Percentiles rank a stretch among this genome's conserved stretches.
Evolutionary conservation across 2,888 invertebrate species (phyloP).

Genomic region (Congeria kusceri): DNA sequence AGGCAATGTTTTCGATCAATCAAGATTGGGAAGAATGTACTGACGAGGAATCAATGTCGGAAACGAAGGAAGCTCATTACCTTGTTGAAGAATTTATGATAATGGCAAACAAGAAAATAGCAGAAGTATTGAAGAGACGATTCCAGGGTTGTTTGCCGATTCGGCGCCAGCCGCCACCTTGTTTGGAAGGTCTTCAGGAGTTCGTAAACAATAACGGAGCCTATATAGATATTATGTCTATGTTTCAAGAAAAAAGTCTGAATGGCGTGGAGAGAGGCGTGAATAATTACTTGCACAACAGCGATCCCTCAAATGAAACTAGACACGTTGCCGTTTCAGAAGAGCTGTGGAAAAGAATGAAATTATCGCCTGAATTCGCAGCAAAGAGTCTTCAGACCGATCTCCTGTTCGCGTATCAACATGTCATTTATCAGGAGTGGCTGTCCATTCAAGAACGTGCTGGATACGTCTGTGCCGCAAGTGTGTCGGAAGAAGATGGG

Average conservation of each 20-base stretch:
- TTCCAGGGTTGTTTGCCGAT: constrained; percentile 59
- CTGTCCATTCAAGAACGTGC: constrained; percentile 61
- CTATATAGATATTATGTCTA: constrained; percentile 49
- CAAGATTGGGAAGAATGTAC: constrained; percentile 44
- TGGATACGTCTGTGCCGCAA: constrained; percentile 56
- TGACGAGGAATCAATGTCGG: constrained; percentile 23
- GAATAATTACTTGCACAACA: not conserved
- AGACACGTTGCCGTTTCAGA: constrained; percentile 42
- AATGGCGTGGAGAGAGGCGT: not conserved
- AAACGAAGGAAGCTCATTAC: constrained; percentile 59
- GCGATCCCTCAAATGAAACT: not conserved
- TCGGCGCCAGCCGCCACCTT: constrained; percentile 62
- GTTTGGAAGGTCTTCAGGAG: constrained; percentile 43
- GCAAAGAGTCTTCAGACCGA: constrained; percentile 52
- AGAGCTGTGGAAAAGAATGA: constrained; percentile 51
- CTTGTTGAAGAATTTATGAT: constrained; percentile 70
- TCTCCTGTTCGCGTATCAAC: constrained; percentile 60
- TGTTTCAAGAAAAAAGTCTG: constrained; percentile 47
- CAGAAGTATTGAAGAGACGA: constrained; percentile 32
- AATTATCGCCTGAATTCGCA: constrained; percentile 12
- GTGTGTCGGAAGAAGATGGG: not conserved
- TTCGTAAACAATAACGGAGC: constrained; percentile 45
- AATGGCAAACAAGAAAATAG: constrained; percentile 59
- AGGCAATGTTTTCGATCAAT: constrained; percentile 55
- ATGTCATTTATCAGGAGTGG: constrained; percentile 61